phyloP scores from a whole-genome alignment of 2,797 vertebrate species.

The Furcifer pardalis region DNA sequence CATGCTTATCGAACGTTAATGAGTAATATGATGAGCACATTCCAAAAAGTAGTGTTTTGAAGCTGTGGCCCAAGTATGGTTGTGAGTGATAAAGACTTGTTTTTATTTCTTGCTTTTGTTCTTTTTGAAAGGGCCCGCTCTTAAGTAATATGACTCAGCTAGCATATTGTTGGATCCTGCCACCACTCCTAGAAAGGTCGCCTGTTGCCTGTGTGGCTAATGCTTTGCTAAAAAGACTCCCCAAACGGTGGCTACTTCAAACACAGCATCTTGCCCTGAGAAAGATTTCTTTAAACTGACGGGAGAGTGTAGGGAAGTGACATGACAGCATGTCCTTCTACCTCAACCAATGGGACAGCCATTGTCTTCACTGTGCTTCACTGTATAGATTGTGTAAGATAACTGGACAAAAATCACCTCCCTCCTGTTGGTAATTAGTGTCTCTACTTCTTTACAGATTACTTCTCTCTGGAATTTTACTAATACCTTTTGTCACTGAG shows the following conservation, averaged over 20 bases:
- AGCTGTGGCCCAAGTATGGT: not conserved
- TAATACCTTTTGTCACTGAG: constrained; percentile 80
- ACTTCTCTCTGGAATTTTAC: constrained; percentile 79
- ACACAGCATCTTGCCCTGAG: not conserved
- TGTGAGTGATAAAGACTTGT: not conserved
- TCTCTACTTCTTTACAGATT: constrained; percentile 73
- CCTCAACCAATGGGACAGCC: not conserved
- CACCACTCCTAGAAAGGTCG: too few relatives aligned
- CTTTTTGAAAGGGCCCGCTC: not conserved
- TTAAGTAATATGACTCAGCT: too few relatives aligned
- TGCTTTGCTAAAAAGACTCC: not conserved
- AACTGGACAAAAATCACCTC: rapidly evolving
- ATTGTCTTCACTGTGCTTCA: not conserved
- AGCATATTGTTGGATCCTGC: too few relatives aligned
- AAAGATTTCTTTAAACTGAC: not conserved
- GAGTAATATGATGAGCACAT: too few relatives aligned
- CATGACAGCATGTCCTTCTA: not conserved
- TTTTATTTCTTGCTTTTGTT: not conserved
- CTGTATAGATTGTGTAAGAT: rapidly evolving
- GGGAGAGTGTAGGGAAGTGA: not conserved
- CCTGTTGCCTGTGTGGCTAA: too few relatives aligned
- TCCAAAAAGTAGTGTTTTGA: too few relatives aligned
- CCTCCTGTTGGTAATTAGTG: not conserved
- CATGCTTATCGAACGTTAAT: too few relatives aligned
- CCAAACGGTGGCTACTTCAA: not conserved